These are phyloP conservation scores for Lonchura striata DNA, from an alignment of 2,113 vertebrate species.

Conservation along the genomic window DNA sequence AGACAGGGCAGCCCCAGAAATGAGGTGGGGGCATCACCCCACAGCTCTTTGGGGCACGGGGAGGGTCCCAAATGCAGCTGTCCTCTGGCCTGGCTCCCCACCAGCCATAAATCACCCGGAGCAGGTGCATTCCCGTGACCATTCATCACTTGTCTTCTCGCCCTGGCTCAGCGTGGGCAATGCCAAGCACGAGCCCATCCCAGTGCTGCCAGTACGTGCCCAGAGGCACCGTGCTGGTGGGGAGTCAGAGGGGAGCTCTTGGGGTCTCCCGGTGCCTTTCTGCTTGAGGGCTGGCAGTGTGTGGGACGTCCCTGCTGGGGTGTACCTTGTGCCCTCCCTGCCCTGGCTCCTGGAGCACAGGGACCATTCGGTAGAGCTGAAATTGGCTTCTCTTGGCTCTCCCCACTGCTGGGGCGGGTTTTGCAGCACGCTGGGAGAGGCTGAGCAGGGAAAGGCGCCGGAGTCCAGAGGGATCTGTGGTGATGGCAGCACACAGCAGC, in stretches of 20 bases:
- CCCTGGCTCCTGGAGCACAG: rapidly evolving
- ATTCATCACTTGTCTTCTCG: not conserved
- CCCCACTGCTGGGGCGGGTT: not conserved
- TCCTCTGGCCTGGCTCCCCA: not conserved
- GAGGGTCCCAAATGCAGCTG: rapidly evolving
- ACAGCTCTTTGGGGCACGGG: rapidly evolving
- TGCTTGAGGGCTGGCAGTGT: rapidly evolving
- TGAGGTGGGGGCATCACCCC: not conserved
- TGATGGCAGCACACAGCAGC: not conserved
- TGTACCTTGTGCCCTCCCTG: not conserved
- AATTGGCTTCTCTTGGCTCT: not conserved
- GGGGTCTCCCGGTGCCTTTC: not conserved
- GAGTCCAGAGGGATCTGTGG: not conserved
- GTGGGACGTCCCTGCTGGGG: rapidly evolving
- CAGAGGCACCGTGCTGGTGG: not conserved
- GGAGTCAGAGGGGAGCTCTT: rapidly evolving
- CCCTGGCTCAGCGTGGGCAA: not conserved
- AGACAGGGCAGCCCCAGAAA: not conserved
- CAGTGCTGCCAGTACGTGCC: rapidly evolving
- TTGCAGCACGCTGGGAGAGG: not conserved
- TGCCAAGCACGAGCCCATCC: not conserved
- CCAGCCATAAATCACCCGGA: constrained; percentile 24
- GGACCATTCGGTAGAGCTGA: not conserved
- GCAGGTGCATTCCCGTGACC: not conserved
- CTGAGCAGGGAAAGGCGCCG: not conserved